A percentile compares a stretch with the other conserved stretches of the same genome.
Conservation (phyloP, 53 echinoderm and acorn worm species). For the Hippasteria phrygiana region DNA sequence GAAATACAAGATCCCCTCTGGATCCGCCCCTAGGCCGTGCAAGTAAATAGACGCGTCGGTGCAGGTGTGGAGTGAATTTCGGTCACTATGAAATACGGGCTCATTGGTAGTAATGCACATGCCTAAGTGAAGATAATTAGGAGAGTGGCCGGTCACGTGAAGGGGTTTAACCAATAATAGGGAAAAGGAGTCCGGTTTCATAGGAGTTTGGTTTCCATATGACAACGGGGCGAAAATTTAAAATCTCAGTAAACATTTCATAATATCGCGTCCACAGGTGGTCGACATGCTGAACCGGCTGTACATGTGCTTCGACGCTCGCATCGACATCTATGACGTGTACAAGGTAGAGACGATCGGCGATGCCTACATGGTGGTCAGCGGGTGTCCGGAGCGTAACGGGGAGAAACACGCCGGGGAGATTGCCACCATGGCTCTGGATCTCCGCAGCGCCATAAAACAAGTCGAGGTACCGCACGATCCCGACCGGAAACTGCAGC, state of each 20-base stretch:
- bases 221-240: neutral
- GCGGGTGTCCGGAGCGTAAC: conserved; percentile 78
- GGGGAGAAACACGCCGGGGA: conserved; percentile 82
- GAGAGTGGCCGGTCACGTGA: too few species aligned
- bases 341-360: conserved; percentile 93
- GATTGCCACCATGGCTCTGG: conserved; percentile 82
- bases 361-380: conserved; percentile 91
- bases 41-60: too few species aligned
- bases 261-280: conserved; percentile 47
- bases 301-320: conserved; percentile 83
- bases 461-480: conserved; percentile 75
- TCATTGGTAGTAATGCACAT: too few species aligned
- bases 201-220: too few species aligned
- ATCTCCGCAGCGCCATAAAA: conserved; percentile 75
- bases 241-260: neutral
- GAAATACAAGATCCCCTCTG: too few species aligned
- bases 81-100: too few species aligned
- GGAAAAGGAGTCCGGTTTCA: too few species aligned
- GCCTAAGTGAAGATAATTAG: too few species aligned
- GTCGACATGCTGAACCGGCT: conserved; percentile 77
- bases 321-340: conserved; percentile 88
- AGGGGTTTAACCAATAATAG: too few species aligned
- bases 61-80: too few species aligned
- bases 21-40: too few species aligned
- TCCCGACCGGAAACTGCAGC: conserved; percentile 60